Percentiles rank a stretch among this genome's conserved stretches.
Evolutionary conservation across 2,888 invertebrate species (phyloP).

Genomic region (Phaedon cochleariae): DNA sequence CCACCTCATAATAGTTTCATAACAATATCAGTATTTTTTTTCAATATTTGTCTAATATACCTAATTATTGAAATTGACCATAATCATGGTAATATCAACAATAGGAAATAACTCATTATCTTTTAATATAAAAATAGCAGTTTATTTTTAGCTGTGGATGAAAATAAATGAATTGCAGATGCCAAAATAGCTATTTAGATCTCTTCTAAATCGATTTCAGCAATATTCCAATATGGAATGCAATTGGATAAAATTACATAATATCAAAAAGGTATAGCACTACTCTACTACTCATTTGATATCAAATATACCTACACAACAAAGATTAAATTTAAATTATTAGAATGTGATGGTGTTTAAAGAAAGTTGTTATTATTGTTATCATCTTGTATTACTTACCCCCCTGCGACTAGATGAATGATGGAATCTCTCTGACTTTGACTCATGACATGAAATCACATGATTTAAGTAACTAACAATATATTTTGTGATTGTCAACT

Average conservation of each 20-base stretch:
- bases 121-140: not conserved
- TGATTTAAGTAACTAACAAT: conserved; percentile 27
- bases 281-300: no score
- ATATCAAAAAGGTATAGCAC: not conserved
- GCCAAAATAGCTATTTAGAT: conserved; percentile 23
- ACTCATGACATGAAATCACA: conserved; percentile 66
- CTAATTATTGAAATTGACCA: not conserved
- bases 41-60: not conserved
- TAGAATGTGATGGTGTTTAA: no score
- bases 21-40: not conserved
- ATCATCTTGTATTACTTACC: conserved; percentile 74
- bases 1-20: no score
- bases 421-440: conserved; percentile 86
- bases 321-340: no score
- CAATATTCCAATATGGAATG: not conserved
- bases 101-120: not conserved
- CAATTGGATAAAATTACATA: not conserved
- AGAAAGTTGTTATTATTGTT: not conserved
- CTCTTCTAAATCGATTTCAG: not conserved
- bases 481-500: conserved; percentile 15
- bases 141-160: conserved; percentile 14
- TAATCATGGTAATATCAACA: conserved; percentile 11
- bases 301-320: no score
- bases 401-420: conserved; percentile 94
- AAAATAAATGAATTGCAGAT: conserved; percentile 11